phyloP scores from a whole-genome alignment of 1,140 invertebrate genomes.

The Sinonovacula constricta region DNA sequence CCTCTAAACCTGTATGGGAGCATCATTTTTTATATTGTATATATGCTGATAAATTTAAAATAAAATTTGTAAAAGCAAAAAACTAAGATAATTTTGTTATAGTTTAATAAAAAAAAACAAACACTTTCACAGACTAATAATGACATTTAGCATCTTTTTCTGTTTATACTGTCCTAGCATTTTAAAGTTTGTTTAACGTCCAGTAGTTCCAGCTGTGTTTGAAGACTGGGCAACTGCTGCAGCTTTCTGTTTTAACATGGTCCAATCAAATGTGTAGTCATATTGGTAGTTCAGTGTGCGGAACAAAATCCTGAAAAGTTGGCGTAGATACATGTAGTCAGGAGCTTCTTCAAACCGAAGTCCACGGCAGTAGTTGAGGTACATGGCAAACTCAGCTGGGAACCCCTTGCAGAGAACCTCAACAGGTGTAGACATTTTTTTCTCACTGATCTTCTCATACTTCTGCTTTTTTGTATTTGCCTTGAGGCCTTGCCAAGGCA shows the following conservation, averaged over 20 bases:
- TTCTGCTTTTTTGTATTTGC: constrained; percentile 94
- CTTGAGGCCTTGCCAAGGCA: constrained; percentile 94
- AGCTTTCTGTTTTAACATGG: constrained; percentile 96
- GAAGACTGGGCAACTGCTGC: constrained; percentile 69
- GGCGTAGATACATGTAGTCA: constrained; percentile 98
- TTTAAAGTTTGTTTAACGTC: constrained; percentile 39
- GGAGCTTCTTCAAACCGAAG: constrained; percentile 97
- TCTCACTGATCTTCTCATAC: constrained; percentile 98
- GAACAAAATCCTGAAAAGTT: constrained; percentile 98
- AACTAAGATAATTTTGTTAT: background rate
- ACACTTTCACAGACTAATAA: background rate
- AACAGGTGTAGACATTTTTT: constrained; percentile 97
- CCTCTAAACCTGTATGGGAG: too few relatives aligned
- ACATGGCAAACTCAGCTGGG: constrained; percentile 98
- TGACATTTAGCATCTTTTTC: background rate
- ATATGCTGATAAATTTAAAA: too few relatives aligned
- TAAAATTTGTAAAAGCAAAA: background rate
- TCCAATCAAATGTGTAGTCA: constrained; percentile 99
- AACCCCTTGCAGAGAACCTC: constrained; percentile 97
- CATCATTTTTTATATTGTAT: too few relatives aligned
- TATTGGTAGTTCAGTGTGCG: constrained; percentile 99
- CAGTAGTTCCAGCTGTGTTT: constrained; percentile 63
- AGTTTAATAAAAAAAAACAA: background rate
- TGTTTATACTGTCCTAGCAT: background rate
- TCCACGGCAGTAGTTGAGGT: constrained; percentile 97